phyloP scores from a whole-genome alignment of 2,113 vertebrate genomes.

The Rafetus swinhoei region DNA sequence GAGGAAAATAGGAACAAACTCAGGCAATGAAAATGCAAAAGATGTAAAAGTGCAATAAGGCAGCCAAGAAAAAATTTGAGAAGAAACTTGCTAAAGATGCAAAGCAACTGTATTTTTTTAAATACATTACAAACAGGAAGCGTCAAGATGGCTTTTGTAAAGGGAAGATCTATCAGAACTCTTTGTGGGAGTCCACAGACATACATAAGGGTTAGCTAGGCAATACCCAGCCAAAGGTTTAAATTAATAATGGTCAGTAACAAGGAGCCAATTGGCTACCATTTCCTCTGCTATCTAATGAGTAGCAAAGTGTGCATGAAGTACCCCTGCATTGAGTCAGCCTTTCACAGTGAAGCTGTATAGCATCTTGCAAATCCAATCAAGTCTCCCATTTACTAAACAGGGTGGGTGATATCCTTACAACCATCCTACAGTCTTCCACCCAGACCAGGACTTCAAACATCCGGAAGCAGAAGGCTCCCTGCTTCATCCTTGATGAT shows the following conservation, averaged over 20 bases:
- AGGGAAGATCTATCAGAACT: not conserved
- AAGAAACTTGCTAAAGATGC: not conserved
- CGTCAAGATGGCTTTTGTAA: not conserved
- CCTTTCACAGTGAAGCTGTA: not conserved
- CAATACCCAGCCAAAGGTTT: not conserved
- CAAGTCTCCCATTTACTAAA: not conserved
- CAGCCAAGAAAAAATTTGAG: not conserved
- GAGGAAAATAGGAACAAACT: not conserved
- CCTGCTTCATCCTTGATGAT: not conserved
- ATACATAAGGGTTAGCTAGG: not conserved
- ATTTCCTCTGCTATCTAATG: not conserved
- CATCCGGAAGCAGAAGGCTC: not conserved
- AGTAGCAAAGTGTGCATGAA: not conserved
- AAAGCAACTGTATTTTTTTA: not conserved
- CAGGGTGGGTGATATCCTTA: not conserved
- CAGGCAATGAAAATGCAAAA: not conserved
- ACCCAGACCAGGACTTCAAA: not conserved
- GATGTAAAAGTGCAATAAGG: not conserved
- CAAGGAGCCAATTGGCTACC: not conserved
- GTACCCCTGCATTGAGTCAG: not conserved
- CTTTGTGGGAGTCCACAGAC: not conserved
- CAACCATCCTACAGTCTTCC: not conserved
- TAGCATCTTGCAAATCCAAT: not conserved
- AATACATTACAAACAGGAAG: not conserved
- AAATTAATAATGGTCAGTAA: not conserved